Evolutionary conservation across 2,113 vertebrate genomes (phyloP), one percentile per base, ranked within the genome.

Genomic region (Alethe diademata): DNA sequence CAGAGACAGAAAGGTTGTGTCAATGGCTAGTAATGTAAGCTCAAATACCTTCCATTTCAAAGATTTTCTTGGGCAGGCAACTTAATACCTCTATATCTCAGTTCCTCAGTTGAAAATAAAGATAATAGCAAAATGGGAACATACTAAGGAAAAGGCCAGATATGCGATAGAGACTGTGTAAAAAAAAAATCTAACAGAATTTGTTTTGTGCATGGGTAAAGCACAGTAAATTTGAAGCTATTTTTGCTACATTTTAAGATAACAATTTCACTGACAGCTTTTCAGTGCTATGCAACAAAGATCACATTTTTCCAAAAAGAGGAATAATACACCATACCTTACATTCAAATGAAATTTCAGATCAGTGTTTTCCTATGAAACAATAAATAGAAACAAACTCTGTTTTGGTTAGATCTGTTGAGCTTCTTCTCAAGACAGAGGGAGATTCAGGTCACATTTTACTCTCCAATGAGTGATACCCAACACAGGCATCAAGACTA

Each of bases 181-280:
- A 84, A 45, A 45, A 42, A 42, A 45, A 45, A 85, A 89, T 78
- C 60, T 45, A 84, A 72, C 35, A 93, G 36, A 91, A 87, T 9
- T 87, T 64, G 14, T 42, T 81, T 87, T 64, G 51, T 78, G 78
- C 23, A 78, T 43, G 48, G n/a, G 22, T 65, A 78, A 81, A 94
- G 66, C 40, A 85, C 61, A 75, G 61, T 31, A 70, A 72, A 79
- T 70, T 76, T 66, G 26, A 79, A 92, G 75, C 25, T 86, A 61
- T 80, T 96, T 96, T 86, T 86, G 29, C 58, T 66, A 47, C 24
- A 50, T 57, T 95, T 91, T 73, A 94, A 62, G 67, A 20, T 78
- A 92, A 71, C 33, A 82, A 71, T 79, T 90, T 92, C 69, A 76
- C 54, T 33, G 66, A 86, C 51, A 73, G 45, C 10, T 50, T 65